Evolutionary conservation across 2,888 invertebrate genomes (phyloP).

Genomic region (Eupithecia pulchellata): DNA sequence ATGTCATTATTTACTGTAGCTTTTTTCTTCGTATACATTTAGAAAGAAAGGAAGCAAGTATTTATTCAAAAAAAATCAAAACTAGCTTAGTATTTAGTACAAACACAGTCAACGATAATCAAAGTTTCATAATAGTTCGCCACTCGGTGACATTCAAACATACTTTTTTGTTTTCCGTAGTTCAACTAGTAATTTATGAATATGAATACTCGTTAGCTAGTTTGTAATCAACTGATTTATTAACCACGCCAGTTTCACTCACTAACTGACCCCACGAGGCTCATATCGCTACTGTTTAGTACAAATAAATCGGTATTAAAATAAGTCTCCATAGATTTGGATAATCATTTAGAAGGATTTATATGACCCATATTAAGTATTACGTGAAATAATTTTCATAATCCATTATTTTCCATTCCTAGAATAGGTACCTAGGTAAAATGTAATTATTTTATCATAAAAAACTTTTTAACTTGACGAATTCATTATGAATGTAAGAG

Average conservation of each 20-base stretch:
- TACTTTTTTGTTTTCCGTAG: slow-evolving; percentile 19
- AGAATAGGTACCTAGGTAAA: neutral
- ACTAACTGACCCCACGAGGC: slow-evolving; percentile 42
- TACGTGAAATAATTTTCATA: neutral
- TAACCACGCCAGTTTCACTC: slow-evolving; percentile 30
- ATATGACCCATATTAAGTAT: slow-evolving; percentile 9
- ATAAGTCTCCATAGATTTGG: slow-evolving; percentile 22
- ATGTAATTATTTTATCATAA: neutral
- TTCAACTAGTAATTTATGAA: slow-evolving; percentile 30
- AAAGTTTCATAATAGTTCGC: slow-evolving; percentile 6
- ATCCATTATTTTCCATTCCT: neutral
- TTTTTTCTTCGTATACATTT: no score
- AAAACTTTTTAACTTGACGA: no score
- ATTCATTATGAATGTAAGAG: no score
- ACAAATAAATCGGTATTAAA: slow-evolving; percentile 34
- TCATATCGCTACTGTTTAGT: slow-evolving; percentile 43
- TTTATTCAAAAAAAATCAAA: no score
- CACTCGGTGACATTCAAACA: slow-evolving; percentile 2
- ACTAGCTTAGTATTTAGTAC: neutral
- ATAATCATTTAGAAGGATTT: slow-evolving; percentile 23
- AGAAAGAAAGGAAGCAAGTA: no score
- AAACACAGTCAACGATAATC: neutral
- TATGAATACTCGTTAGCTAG: slow-evolving; percentile 39
- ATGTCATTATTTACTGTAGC: no score
- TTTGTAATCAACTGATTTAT: slow-evolving; percentile 45